Conservation (phyloP, 2,113 vertebrate species). For the Macroglossus sobrinus region DNA sequence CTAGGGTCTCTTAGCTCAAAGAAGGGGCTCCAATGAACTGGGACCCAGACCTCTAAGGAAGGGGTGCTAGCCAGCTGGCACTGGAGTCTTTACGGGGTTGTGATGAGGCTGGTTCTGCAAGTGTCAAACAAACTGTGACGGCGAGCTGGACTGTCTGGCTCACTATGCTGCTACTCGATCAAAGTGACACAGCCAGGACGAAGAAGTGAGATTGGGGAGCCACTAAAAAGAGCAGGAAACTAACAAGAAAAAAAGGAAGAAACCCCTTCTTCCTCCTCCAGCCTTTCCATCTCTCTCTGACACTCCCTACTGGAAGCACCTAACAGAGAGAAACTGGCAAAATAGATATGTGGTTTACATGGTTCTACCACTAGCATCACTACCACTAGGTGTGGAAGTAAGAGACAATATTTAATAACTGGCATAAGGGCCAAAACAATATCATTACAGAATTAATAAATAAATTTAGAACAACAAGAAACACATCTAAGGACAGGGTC, state of each 20-base stretch:
- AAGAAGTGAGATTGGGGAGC: not conserved
- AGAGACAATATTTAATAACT: not conserved
- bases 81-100: not conserved
- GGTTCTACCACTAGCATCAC: not conserved
- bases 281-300: not conserved
- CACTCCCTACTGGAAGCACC: not conserved
- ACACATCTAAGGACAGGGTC: not conserved
- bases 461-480: not conserved
- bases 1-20: not conserved
- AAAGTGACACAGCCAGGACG: not conserved
- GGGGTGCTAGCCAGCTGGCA: not conserved
- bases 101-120: not conserved
- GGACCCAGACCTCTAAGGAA: not conserved
- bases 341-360: not conserved
- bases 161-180: not conserved
- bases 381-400: not conserved
- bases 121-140: not conserved
- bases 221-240: not conserved
- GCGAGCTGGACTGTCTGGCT: not conserved
- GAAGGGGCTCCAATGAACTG: not conserved
- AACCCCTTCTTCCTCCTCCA: not conserved
- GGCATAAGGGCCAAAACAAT: not conserved
- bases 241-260: not conserved
- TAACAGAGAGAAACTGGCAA: not conserved
- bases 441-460: constrained; percentile 1